Evolutionary conservation across 2,888 invertebrate species (phyloP), one percentile per base, ranked within the genome.

Genomic region (Apotomis capreana): DNA sequence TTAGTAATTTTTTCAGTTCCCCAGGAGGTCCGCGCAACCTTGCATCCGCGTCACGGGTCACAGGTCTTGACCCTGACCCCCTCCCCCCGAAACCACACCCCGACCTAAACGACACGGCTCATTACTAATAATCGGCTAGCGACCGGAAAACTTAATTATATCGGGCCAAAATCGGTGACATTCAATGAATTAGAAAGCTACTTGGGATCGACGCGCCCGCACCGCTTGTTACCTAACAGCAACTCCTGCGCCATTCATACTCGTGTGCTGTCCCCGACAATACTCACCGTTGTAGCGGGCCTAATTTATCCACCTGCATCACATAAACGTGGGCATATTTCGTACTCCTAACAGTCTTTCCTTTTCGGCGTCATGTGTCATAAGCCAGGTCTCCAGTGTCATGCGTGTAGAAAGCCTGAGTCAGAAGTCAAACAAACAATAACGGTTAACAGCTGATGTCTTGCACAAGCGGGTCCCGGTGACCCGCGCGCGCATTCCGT

Each of bases 111-210:
- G 60, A 13, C 67, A 67, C 67, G 65, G 70, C 55, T 60, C 60
- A 67, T 71, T 67, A 70, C 46, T 2, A 57, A 4, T 61, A 67
- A 61, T 67, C 67, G 67, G 61, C 70, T 65, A 49, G 70, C 70
- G 61, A 36, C 71, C 71, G 71, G 61, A 71, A 68, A 67, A 71
- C 61, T 65, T 64, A 58, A 63, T 69, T 63, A 63, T 64, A 60
- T 67, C 61, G 61, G 26, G 26, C 60, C 57, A 46, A 61, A 71
- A 61, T 26, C 55, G 60, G 61, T 71, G 71, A 67, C 71, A 71
- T 61, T 68, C 67, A 67, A 67, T 57, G 67, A 64, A 71, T 62
- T 71, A 71, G 71, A 71, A 71, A 71, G 70, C 64, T 37, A 59
- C 58, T 60, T 61, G 60, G 67, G 67, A 67, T 59, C 58, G 67